These are phyloP conservation scores for Apamea anceps DNA, from an alignment of 2,888 invertebrate species.

Conservation along the genomic window DNA sequence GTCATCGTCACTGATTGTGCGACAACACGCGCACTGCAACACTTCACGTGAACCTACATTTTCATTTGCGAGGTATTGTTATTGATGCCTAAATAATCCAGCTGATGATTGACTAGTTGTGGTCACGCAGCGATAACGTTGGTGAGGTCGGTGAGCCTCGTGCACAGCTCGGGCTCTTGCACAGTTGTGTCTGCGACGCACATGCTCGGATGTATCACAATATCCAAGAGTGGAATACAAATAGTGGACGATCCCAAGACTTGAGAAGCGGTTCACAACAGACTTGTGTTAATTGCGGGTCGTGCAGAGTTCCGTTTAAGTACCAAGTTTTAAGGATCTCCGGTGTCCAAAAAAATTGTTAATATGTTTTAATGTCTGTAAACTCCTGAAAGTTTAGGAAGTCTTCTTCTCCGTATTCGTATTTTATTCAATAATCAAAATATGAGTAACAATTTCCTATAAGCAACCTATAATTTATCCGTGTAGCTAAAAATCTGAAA, in stretches of 20 bases:
- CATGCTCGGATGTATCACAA: background rate
- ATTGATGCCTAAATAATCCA: slow-evolving; percentile 1
- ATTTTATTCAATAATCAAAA: background rate
- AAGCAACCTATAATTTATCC: background rate
- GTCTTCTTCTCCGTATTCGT: background rate
- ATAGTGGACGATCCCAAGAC: background rate
- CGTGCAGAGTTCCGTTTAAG: background rate
- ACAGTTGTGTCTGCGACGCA: background rate
- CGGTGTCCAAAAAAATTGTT: background rate
- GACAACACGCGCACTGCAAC: background rate
- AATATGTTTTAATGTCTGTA: slow-evolving; percentile 1
- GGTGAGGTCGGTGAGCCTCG: too few relatives aligned
- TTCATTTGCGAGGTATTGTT: background rate
- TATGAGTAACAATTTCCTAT: background rate
- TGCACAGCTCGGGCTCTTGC: too few relatives aligned
- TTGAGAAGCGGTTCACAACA: background rate
- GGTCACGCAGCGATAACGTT: background rate
- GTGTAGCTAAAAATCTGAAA: background rate
- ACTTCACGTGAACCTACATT: background rate
- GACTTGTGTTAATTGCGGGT: background rate
- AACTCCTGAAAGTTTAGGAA: background rate
- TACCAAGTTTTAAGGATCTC: background rate
- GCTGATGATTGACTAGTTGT: background rate
- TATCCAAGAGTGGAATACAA: background rate
- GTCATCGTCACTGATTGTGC: slow-evolving; percentile 4